Evolutionary conservation across 1,140 invertebrate genomes (phyloP), one percentile per base, ranked within the genome.

Genomic region (Holotrichia oblita): DNA sequence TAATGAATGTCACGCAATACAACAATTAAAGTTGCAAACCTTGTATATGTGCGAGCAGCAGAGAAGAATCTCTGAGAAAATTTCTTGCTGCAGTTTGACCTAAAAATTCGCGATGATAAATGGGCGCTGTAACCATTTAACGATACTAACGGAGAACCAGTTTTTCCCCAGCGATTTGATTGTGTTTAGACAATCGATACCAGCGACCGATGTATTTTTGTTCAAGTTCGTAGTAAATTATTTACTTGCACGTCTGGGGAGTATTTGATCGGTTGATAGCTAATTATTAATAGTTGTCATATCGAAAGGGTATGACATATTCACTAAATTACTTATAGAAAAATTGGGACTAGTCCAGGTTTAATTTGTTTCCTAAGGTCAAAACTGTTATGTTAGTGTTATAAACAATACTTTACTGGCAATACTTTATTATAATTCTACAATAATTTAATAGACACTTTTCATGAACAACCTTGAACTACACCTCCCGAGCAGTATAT

Each of bases 1-100:
- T 69, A 69, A 69, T 27, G 20, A 27, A 69, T 69, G 61, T 34
- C 27, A 69, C 61, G 61, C 61, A 69, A 69, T 27, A 69, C 24
- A 22, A 27, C 24, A 69, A 69, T 69, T 69, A 69, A 20, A 55
- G 48, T 55, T 55, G 48, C 48, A 55, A 55, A 14, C 14, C n/a
- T 2, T 17, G 14, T 64, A 24, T 9, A n/a, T 20, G 7, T 20
- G n/a, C 7, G 7, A 14, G 22, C 22, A 14, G 7, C 7, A 14
- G 61, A 24, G 22, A 34, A 8, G 48, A 55, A 27, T 7, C 61
- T 69, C 12, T 69, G 61, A 34, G 61, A 69, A 69, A 24, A 27
- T 69, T 34, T 6, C 61, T 69, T 69, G 27, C 22, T 0, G 22
- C 22, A 17, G 3, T 69, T 27, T 69, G 61, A 69, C 61, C 61